A percentile compares a stretch with the other conserved stretches of the same genome.
These are phyloP conservation scores for Anas platyrhynchos DNA, from an alignment of 2,113 vertebrate genomes.

Conservation along the genomic window DNA sequence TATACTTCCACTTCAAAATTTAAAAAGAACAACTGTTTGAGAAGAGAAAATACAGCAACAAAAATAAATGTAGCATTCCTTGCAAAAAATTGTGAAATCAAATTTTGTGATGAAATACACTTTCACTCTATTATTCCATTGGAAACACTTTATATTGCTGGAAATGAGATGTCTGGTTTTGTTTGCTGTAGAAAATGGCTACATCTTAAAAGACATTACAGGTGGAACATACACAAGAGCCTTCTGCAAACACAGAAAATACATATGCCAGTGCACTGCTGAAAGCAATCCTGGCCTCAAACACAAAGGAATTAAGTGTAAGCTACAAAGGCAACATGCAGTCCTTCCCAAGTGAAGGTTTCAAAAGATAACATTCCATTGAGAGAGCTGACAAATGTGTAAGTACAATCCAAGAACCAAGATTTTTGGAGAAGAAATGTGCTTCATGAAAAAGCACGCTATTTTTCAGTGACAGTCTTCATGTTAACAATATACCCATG, in stretches of 20 bases:
- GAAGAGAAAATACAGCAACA: not conserved
- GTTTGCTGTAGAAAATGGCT: not conserved
- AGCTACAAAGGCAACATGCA: not conserved
- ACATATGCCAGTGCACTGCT: not conserved
- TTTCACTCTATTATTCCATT: not conserved
- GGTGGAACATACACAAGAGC: not conserved
- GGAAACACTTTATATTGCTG: not conserved
- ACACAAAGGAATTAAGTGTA: not conserved
- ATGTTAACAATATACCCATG: not conserved
- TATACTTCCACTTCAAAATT: not conserved
- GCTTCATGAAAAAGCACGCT: not conserved
- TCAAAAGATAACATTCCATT: not conserved
- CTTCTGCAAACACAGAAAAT: not conserved
- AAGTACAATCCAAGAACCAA: not conserved
- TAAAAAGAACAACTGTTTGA: not conserved
- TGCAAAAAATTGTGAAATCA: not conserved
- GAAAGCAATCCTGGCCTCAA: not conserved
- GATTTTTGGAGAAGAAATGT: not conserved
- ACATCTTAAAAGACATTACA: not conserved
- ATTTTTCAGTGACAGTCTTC: not conserved
- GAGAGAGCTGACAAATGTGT: not conserved
- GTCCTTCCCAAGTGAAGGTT: not conserved
- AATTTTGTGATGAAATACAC: not conserved
- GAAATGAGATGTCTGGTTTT: not conserved
- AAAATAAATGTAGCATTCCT: not conserved